Base-by-base conservation (phyloP, 2,888 invertebrate genomes). In the Drosophila suboccidentalis region DNA sequence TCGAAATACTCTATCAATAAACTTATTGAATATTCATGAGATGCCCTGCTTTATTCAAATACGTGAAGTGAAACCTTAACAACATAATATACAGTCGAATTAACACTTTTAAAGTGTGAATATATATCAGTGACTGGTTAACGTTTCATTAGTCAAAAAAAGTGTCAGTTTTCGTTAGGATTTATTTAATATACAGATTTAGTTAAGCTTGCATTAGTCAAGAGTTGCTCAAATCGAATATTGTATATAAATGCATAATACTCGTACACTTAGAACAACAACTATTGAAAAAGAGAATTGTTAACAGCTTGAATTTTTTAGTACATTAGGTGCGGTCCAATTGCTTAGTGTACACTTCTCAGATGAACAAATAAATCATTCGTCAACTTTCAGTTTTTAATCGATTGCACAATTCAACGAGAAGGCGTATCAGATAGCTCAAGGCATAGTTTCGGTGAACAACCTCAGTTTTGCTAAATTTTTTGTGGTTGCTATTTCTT, bases 351-450 rank as follows among this genome's bases (percentile, higher is more conserved):
- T 75, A 75, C 72, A 74, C 70, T 70, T 62, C 46, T 49, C 22
- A 72, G 60, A 60, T 78, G 65, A 74, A 75, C n/a, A 72, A 69
- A 82, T 68, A 76, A 83, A 72, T 63, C 71, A 77, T 60, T 69
- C 62, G 44, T 53, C 58, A 69, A 60, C 44, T 65, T 71, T 78
- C 65, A 62, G 34, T 64, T 71, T 78, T 80, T 68, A 75, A 79
- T 70, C 62, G 68, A 65, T 72, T 78, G 72, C 73, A 63, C 64
- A 78, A 80, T 68, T 79, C 59, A 60, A 60, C 60, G 55, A 64
- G 63, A 71, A 66, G 78, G 81, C 75, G 68, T 66, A 51, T 38
- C 65, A 38, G 36, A 50, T 29, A 70, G 43, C 66, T 65, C 39
- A 60, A 68, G 51, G 57, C 54, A 17, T 38, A 47, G 41, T 49